A percentile compares a stretch with the other conserved stretches of the same genome.
These are phyloP conservation scores for Ephestia elutella DNA, from an alignment of 1,140 invertebrate genomes.

Conservation along the genomic window DNA sequence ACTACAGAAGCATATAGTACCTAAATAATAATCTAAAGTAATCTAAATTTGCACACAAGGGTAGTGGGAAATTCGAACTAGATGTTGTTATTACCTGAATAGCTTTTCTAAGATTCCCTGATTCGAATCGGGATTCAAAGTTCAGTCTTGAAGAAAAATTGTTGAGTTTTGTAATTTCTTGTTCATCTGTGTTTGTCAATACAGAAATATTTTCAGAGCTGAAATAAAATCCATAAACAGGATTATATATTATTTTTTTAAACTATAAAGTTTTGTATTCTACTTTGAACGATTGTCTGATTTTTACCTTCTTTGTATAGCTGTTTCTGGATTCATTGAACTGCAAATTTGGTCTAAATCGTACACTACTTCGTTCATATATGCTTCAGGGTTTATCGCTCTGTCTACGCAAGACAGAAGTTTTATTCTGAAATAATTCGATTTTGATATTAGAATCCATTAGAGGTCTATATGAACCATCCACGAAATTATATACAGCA, in stretches of 20 bases:
- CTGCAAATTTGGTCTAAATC: conserved; percentile 79
- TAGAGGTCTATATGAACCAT: too few species aligned
- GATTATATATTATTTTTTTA: too few species aligned
- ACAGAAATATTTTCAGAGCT: conserved; percentile 41
- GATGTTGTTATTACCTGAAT: conserved; percentile 80
- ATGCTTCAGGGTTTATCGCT: conserved; percentile 74
- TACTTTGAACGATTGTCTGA: background rate
- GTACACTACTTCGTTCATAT: conserved; percentile 82
- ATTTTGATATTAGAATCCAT: too few species aligned
- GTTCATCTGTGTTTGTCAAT: conserved; percentile 78
- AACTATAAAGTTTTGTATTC: too few species aligned
- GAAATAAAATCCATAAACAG: conserved; percentile 21
- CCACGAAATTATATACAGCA: too few species aligned
- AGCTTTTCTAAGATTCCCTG: conserved; percentile 91
- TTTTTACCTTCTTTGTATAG: conserved; percentile 48
- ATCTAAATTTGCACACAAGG: too few species aligned
- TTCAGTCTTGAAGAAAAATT: conserved; percentile 75
- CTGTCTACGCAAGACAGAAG: conserved; percentile 77
- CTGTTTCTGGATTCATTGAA: conserved; percentile 21
- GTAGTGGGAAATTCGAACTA: too few species aligned
- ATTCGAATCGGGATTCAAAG: conserved; percentile 94
- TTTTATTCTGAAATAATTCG: conserved; percentile 64
- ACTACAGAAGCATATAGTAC: too few species aligned
- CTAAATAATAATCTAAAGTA: too few species aligned
- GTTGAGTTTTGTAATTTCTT: conserved; percentile 73